Evolutionary conservation across 37 sponge, comb jelly and placozoan species (phyloP).

Genomic region (Sycon ciliatum): DNA sequence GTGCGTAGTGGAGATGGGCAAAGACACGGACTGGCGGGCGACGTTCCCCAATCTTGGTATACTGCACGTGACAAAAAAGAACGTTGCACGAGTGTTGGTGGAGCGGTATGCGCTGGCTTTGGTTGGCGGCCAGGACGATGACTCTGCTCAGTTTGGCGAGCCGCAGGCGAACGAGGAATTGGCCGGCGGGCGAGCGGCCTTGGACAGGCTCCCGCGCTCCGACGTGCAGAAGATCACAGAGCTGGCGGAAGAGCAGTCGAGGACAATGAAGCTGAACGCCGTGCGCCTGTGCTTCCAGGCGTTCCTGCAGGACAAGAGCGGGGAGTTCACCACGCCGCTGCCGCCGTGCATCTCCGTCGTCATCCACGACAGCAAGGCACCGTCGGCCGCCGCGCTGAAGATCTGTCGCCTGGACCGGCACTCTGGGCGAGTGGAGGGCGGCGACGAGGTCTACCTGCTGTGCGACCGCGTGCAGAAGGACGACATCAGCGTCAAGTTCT

Average conservation of each 20-base stretch:
- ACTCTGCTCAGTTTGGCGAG: too few species aligned
- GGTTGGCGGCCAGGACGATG: too few species aligned
- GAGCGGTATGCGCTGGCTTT: constrained; percentile 33
- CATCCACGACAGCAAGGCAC: constrained; percentile 86
- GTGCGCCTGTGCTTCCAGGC: constrained; percentile 79
- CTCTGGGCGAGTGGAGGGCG: constrained; percentile 68
- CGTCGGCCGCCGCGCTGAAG: constrained; percentile 78
- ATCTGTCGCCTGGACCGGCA: constrained; percentile 71
- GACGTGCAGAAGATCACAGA: too few species aligned
- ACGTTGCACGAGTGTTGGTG: constrained; percentile 60
- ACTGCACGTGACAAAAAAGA: constrained; percentile 81
- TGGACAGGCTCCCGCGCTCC: too few species aligned
- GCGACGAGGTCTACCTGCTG: constrained; percentile 76
- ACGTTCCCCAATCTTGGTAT: constrained; percentile 83
- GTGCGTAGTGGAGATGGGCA: constrained; percentile 64
- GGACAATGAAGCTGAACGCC: constrained; percentile 76
- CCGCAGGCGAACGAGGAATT: too few species aligned
- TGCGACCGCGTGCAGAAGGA: constrained; percentile 90
- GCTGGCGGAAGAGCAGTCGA: constrained; percentile 53
- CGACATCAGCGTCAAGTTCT: constrained; percentile 76
- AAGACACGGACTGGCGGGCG: constrained; percentile 75
- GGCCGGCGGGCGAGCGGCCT: too few species aligned
- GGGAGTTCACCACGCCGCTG: constrained; percentile 61
- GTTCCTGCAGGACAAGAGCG: constrained; percentile 69
- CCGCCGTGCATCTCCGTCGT: constrained; percentile 64